Percentiles rank a stretch among this genome's conserved stretches.
Conservation (phyloP, 2,797 vertebrate genomes). For the Enteromius fasciolatus region DNA sequence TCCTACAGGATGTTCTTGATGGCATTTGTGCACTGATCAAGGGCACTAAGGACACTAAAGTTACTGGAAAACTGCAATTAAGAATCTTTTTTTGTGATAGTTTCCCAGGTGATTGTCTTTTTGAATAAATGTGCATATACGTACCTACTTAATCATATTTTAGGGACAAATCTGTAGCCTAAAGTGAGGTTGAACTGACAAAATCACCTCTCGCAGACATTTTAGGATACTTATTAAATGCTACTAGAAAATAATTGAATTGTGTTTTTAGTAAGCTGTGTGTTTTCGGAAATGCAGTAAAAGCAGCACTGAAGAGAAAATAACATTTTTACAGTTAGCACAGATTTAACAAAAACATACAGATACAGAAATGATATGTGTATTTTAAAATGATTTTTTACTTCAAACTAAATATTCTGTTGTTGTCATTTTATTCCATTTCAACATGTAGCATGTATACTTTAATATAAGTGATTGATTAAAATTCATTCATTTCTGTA, state of each 20-base stretch:
- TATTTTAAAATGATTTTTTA: neutral
- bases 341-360: neutral
- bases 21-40: constrained; percentile 2
- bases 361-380: neutral
- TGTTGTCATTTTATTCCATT: neutral
- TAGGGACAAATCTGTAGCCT: neutral
- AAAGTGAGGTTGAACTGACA: neutral
- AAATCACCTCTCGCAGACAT: neutral
- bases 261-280: neutral
- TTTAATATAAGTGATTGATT: neutral
- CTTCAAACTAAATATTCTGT: neutral
- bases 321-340: neutral
- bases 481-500: neutral
- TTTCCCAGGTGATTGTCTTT: neutral
- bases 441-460: neutral
- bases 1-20: constrained; percentile 7
- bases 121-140: neutral
- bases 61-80: constrained; percentile 1
- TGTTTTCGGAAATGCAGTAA: neutral
- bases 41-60: constrained; percentile 13
- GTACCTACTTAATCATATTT: neutral
- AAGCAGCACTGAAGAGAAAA: neutral
- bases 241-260: neutral
- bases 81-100: neutral
- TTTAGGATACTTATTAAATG: neutral